Percentiles rank a stretch among this genome's conserved stretches.
Evolutionary conservation across 2,888 invertebrate species (phyloP).

Genomic region (Neoaliturus tenellus): DNA sequence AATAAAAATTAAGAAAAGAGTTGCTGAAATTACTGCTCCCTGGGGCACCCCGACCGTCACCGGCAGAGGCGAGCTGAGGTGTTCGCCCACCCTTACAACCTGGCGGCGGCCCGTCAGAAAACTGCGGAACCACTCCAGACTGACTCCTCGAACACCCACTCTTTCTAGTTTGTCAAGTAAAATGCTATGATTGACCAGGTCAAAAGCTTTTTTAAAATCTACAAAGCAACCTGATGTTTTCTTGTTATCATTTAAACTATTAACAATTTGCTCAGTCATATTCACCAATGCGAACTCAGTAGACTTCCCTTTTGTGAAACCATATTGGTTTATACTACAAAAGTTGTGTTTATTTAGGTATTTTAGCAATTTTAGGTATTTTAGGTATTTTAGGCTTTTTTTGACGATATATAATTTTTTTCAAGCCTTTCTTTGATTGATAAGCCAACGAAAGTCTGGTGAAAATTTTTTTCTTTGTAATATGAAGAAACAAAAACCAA

Average conservation of each 20-base stretch:
- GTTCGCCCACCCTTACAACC: not conserved
- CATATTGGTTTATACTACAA: not conserved
- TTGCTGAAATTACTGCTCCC: no score
- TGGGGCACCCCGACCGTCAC: not conserved
- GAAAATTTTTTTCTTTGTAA: no score
- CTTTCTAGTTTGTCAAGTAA: not conserved
- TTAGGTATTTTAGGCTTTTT: no score
- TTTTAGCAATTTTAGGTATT: no score
- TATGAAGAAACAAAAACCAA: no score
- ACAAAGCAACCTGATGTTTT: not conserved
- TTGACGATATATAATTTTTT: no score
- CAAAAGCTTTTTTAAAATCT: conserved; percentile 14
- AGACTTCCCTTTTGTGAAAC: not conserved
- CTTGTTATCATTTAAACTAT: not conserved
- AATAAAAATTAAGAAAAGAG: conserved; percentile 4
- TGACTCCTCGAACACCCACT: not conserved
- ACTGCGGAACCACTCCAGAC: not conserved
- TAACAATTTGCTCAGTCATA: not conserved
- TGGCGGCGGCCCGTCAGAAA: not conserved
- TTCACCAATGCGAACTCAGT: not conserved
- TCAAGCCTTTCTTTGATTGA: no score
- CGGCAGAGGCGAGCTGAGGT: not conserved
- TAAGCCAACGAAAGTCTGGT: no score
- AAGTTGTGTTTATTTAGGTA: not conserved
- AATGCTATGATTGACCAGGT: no score